A percentile compares a stretch with the other conserved stretches of the same genome.
phyloP scores from a whole-genome alignment of 2,888 invertebrate species.

The Chrysina gloriosa region DNA sequence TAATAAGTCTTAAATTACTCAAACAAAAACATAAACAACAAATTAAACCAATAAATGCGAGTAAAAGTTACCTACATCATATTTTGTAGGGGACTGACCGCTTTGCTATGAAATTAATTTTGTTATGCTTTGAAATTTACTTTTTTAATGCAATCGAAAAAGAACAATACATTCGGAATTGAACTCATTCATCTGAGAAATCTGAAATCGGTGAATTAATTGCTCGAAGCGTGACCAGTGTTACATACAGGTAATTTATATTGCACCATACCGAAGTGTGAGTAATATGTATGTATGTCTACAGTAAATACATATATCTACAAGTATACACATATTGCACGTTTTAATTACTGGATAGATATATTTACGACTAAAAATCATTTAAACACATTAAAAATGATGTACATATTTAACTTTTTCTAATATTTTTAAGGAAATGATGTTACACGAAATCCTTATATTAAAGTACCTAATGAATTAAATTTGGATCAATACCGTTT shows the following conservation, averaged over 20 bases:
- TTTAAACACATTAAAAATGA: too few species aligned
- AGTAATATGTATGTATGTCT: not conserved
- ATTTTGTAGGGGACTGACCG: not conserved
- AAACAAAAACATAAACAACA: constrained; percentile 3
- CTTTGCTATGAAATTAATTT: constrained; percentile 3
- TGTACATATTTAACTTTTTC: too few species aligned
- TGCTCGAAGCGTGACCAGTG: constrained; percentile 11
- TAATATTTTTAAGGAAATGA: too few species aligned
- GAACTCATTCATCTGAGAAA: constrained; percentile 27
- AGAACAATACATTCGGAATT: not conserved
- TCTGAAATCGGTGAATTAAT: constrained; percentile 9
- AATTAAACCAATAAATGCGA: not conserved
- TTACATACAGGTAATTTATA: constrained; percentile 5
- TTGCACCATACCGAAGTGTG: not conserved
- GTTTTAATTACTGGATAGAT: too few species aligned
- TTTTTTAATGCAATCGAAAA: constrained; percentile 18
- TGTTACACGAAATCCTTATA: too few species aligned
- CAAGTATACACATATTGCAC: constrained; percentile 6
- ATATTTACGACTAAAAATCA: too few species aligned
- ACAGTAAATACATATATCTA: not conserved
- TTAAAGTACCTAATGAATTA: too few species aligned
- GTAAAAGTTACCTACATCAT: constrained; percentile 17
- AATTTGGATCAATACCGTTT: not conserved
- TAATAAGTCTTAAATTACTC: constrained; percentile 14
- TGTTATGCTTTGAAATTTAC: not conserved